These are phyloP conservation scores for Orchestes rusci DNA, from an alignment of 2,888 invertebrate species.

Conservation along the genomic window DNA sequence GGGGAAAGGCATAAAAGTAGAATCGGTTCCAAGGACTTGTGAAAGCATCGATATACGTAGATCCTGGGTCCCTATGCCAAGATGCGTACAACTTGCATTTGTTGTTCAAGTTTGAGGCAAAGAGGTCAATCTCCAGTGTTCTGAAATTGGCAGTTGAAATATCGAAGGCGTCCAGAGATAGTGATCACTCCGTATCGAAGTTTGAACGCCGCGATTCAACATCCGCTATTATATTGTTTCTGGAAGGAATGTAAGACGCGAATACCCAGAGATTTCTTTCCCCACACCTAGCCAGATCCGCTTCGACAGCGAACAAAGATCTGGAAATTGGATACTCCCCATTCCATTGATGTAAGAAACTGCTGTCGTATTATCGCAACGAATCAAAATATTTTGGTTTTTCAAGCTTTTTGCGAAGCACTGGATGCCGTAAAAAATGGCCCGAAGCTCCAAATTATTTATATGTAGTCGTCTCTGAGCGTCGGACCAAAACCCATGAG, in stretches of 20 bases:
- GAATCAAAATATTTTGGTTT: neutral
- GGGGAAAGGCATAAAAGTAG: conserved; percentile 24
- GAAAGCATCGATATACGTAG: conserved; percentile 8
- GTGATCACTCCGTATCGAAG: conserved; percentile 5
- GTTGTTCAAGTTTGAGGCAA: conserved; percentile 16
- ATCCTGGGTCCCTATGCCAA: conserved; percentile 7
- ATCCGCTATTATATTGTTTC: conserved; percentile 3
- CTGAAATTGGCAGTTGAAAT: conserved; percentile 15
- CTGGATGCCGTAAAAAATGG: conserved; percentile 1
- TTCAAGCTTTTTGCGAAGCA: conserved; percentile 1
- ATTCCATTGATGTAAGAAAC: conserved; percentile 7
- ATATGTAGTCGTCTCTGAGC: conserved; percentile 3
- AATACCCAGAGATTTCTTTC: neutral
- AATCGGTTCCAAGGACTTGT: conserved; percentile 15
- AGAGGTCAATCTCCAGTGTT: conserved; percentile 14
- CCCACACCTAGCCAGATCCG: conserved; percentile 5
- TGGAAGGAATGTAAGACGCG: conserved; percentile 1
- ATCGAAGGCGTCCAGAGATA: conserved; percentile 8
- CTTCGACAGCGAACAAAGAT: neutral
- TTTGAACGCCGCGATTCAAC: conserved; percentile 2
- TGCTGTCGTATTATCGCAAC: conserved; percentile 7
- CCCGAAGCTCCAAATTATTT: conserved; percentile 2
- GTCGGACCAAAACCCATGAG: conserved; percentile 2
- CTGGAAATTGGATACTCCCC: conserved; percentile 3
- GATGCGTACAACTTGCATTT: conserved; percentile 22